Conservation (phyloP, 35 echinoderm and acorn worm species). For the Holothuria glaberrima region DNA sequence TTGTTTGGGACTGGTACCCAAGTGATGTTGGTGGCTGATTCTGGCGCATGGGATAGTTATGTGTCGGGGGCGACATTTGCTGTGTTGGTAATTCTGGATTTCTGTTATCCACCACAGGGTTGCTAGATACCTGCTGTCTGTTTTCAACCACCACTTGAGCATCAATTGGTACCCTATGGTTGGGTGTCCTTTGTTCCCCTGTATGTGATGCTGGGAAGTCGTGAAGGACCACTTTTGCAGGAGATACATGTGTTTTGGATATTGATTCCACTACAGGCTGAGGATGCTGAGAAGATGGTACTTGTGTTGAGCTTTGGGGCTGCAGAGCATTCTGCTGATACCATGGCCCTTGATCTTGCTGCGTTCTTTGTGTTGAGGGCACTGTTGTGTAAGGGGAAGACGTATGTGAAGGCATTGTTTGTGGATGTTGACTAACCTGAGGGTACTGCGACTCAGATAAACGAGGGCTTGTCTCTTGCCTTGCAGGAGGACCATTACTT, state of each 20-base stretch:
- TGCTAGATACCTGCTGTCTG: background rate
- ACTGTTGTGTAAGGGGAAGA: background rate
- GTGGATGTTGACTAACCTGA: background rate
- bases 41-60: background rate
- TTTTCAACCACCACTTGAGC: conserved; percentile 63
- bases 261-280: conserved; percentile 32
- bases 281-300: background rate
- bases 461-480: background rate
- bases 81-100: conserved; percentile 6
- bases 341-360: conserved; percentile 7
- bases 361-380: background rate
- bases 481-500: background rate
- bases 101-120: background rate
- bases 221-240: conserved; percentile 37
- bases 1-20: background rate
- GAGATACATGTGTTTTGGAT: conserved; percentile 34
- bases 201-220: background rate
- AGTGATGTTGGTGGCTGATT: background rate
- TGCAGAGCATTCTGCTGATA: background rate
- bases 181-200: background rate
- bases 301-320: background rate
- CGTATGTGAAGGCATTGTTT: background rate
- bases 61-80: background rate
- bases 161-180: conserved; percentile 38
- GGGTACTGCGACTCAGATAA: background rate